These are phyloP conservation scores for Eurystomus gularis DNA, from an alignment of 2,113 vertebrate genomes.

Conservation along the genomic window DNA sequence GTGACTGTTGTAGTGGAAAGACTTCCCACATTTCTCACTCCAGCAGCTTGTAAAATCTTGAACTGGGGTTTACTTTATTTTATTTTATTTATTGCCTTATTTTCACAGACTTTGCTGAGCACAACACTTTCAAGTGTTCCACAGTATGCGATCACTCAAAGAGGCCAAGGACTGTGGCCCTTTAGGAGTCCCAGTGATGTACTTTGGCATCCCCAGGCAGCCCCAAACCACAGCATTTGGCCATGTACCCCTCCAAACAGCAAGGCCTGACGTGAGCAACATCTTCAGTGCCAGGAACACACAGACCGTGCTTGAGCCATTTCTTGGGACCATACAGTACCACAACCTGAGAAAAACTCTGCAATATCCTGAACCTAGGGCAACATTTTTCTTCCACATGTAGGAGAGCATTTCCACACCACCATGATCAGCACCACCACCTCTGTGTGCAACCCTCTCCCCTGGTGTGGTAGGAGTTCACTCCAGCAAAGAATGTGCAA, in stretches of 20 bases:
- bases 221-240: background rate
- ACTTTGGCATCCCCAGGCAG: background rate
- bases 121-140: conserved; percentile 4
- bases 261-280: accelerated
- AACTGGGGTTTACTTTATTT: background rate
- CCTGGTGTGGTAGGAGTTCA: background rate
- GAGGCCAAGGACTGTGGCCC: background rate
- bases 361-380: background rate
- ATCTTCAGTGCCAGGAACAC: background rate
- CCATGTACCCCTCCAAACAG: background rate
- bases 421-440: background rate
- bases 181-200: conserved; percentile 19
- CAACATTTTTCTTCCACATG: background rate
- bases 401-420: background rate
- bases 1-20: conserved; percentile 9
- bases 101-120: conserved; percentile 19
- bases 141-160: background rate
- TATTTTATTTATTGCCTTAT: conserved; percentile 9
- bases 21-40: conserved; percentile 43
- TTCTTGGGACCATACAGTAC: background rate
- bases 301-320: accelerated
- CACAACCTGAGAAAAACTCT: background rate
- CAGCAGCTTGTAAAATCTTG: conserved; percentile 27
- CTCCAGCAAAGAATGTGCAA: background rate
- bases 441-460: background rate